Evolutionary conservation across 2,888 invertebrate species (phyloP), one percentile per base, ranked within the genome.

Genomic region (Microctonus brassicae): DNA sequence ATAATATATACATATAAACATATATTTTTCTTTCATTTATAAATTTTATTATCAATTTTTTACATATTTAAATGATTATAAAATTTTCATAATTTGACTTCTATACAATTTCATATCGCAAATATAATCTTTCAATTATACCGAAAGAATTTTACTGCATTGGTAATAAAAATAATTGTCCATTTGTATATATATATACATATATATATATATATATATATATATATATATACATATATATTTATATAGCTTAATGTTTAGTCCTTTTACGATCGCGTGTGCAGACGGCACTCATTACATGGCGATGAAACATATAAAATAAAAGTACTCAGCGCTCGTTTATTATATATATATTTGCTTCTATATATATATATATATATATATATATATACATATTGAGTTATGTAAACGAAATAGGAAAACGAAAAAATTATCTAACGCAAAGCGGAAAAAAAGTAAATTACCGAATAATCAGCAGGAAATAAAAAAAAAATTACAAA

Each of bases 271-370:
- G 29, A 47, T 53, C 42, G 60, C 47, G 60, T 42, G 60, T 60
- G 26, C 33, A 47, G 52, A 68, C 60, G 34, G 22, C 47, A 68
- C 58, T 68, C 36, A 65, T 55, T 65, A 22, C 53, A 36, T 53
- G 55, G 53, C 53, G 55, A 67, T 47, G 58, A 67, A 67, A 33
- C 33, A n/a, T n/a, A 22, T 53, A 20, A 53, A 55, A 65, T 24
- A 65, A 65, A 53, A 52, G 24, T 13, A 65, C 24, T 36, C 34
- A 34, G 24, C 47, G 60, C 33, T 66, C 34, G 22, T 26, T 36
- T 57, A 13, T 68, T 47, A 42, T n/a, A n/a, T n/a, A n/a, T n/a
- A n/a, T n/a, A n/a, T n/a, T n/a, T n/a, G n/a, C n/a, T n/a, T n/a
- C n/a, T n/a, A n/a, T n/a, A n/a, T n/a, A n/a, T n/a, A n/a, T n/a